Conservation (phyloP, 53 echinoderm and acorn worm species). For the Holothuria scabra region DNA sequence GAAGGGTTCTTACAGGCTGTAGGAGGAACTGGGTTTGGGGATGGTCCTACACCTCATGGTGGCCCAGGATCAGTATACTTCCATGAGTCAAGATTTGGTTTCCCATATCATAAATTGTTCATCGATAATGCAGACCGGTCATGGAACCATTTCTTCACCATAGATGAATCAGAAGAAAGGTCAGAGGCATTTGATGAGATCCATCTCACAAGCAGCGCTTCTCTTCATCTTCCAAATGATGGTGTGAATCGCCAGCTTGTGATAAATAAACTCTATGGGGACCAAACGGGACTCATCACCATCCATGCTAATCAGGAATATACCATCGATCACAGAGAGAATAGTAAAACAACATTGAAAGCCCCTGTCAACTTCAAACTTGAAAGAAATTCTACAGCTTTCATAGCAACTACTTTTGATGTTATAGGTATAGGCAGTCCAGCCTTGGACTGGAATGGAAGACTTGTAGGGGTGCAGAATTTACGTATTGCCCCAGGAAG, state of each 20-base stretch:
- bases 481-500: conserved; percentile 76
- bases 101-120: conserved; percentile 65
- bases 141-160: conserved; percentile 81
- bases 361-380: conserved; percentile 80
- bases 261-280: conserved; percentile 69
- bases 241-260: conserved; percentile 39
- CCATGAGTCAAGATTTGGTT: conserved; percentile 59
- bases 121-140: conserved; percentile 69
- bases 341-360: conserved; percentile 74
- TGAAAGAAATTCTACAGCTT: conserved; percentile 72
- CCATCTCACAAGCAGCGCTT: conserved; percentile 70
- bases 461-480: conserved; percentile 79
- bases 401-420: conserved; percentile 85
- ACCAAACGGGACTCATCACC: conserved; percentile 77
- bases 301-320: conserved; percentile 81
- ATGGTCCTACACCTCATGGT: conserved; percentile 64
- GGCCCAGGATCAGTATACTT: conserved; percentile 87
- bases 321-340: conserved; percentile 71
- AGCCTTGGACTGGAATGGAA: conserved; percentile 84
- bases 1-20: conserved; percentile 65
- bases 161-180: conserved; percentile 62
- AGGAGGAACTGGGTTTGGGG: conserved; percentile 66
- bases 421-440: conserved; percentile 78
- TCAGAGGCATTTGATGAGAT: conserved; percentile 82
- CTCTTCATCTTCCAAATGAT: conserved; percentile 71